Conservation (phyloP, 37 sponge, comb jelly and placozoan species). For the Bolinopsis microptera region DNA sequence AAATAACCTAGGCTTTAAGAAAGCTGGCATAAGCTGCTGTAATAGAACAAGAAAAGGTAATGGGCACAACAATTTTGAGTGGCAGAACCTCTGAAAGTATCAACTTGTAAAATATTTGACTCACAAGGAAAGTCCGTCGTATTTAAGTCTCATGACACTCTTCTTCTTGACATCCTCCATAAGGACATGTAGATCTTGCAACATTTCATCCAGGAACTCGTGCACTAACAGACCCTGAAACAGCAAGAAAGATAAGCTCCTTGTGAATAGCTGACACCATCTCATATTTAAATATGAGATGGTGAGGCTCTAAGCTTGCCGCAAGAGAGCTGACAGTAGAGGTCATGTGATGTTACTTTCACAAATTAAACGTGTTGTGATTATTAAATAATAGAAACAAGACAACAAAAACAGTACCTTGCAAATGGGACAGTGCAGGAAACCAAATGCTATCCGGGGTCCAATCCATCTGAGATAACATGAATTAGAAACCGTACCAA, state of each 20-base stretch:
- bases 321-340: too few species aligned
- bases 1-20: too few species aligned
- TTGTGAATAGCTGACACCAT: too few species aligned
- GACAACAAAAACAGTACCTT: slow-evolving; percentile 72
- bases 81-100: not conserved
- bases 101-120: slow-evolving; percentile 14
- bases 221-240: slow-evolving; percentile 69
- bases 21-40: too few species aligned
- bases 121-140: slow-evolving; percentile 86
- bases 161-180: slow-evolving; percentile 88
- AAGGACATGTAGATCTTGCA: slow-evolving; percentile 75
- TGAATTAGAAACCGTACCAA: slow-evolving; percentile 60
- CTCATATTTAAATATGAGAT: too few species aligned
- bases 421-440: slow-evolving; percentile 97
- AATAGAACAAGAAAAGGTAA: not conserved
- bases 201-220: slow-evolving; percentile 74
- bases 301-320: too few species aligned
- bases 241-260: too few species aligned
- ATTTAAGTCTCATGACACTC: slow-evolving; percentile 89
- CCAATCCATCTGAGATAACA: slow-evolving; percentile 90
- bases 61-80: not conserved
- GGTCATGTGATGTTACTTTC: too few species aligned
- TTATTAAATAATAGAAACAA: too few species aligned
- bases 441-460: slow-evolving; percentile 90
- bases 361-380: too few species aligned